phyloP scores from a whole-genome alignment of 2,113 vertebrate species.

The Pangasianodon hypophthalmus region DNA sequence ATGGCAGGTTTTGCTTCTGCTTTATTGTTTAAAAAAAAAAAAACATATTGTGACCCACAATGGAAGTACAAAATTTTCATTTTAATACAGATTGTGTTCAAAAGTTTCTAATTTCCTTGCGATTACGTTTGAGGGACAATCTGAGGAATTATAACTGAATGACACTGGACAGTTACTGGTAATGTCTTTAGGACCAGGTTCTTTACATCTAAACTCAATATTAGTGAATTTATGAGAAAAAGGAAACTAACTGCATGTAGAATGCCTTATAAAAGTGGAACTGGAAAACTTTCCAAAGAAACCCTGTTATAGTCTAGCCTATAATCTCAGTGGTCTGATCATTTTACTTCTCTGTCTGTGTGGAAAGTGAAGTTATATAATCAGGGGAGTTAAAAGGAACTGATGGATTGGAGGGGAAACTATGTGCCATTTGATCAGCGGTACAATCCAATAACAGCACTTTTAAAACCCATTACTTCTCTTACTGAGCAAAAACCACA shows the following conservation, averaged over 20 bases:
- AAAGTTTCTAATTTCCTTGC: background rate
- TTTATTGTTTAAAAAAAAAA: background rate
- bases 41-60: background rate
- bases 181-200: background rate
- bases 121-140: background rate
- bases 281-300: background rate
- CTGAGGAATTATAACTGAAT: background rate
- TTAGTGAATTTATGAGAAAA: background rate
- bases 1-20: background rate
- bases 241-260: background rate
- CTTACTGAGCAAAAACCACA: slow-evolving; percentile 14
- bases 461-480: slow-evolving; percentile 20
- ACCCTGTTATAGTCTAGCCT: slow-evolving; percentile 8
- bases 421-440: slow-evolving; percentile 40
- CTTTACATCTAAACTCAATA: background rate
- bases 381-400: slow-evolving; percentile 1
- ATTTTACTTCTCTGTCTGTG: slow-evolving; percentile 20
- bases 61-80: background rate
- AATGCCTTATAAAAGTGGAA: background rate
- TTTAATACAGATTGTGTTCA: background rate
- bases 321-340: slow-evolving; percentile 31
- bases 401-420: slow-evolving; percentile 39
- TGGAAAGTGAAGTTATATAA: slow-evolving; percentile 42
- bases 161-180: background rate
- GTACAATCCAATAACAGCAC: slow-evolving; percentile 29